phyloP scores from a whole-genome alignment of 2,888 invertebrate genomes.

The Galerucella pusilla region DNA sequence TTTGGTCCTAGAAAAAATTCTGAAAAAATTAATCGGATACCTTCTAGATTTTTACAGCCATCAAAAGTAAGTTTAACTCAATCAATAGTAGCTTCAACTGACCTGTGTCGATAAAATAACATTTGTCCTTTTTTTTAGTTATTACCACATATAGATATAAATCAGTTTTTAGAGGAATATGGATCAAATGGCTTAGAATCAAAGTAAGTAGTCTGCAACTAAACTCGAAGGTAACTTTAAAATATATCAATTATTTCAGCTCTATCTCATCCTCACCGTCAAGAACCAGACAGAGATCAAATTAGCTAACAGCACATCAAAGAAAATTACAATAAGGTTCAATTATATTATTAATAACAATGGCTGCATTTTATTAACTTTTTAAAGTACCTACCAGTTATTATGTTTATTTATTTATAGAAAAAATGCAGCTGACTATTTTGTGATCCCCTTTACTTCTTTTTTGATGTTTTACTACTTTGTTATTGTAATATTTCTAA shows the following conservation, averaged over 20 bases:
- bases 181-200: slow-evolving; percentile 52
- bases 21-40: slow-evolving; percentile 81
- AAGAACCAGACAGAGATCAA: slow-evolving; percentile 50
- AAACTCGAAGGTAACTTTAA: background rate
- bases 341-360: background rate
- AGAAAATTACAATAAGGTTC: background rate
- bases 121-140: slow-evolving; percentile 52
- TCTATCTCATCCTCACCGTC: slow-evolving; percentile 51
- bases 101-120: background rate
- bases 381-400: too few relatives aligned
- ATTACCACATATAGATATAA: slow-evolving; percentile 60
- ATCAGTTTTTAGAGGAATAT: slow-evolving; percentile 62
- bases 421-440: background rate
- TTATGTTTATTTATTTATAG: background rate
- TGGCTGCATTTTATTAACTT: background rate
- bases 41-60: slow-evolving; percentile 83
- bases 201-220: slow-evolving; percentile 35
- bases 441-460: background rate
- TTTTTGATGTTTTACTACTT: background rate
- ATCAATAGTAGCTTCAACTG: background rate
- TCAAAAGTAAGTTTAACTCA: slow-evolving; percentile 70
- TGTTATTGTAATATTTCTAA: background rate
- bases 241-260: slow-evolving; percentile 41
- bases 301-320: slow-evolving; percentile 32
- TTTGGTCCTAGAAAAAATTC: slow-evolving; percentile 80